These are phyloP conservation scores for Meta bourneti DNA, from an alignment of 2,888 invertebrate species.

Conservation along the genomic window DNA sequence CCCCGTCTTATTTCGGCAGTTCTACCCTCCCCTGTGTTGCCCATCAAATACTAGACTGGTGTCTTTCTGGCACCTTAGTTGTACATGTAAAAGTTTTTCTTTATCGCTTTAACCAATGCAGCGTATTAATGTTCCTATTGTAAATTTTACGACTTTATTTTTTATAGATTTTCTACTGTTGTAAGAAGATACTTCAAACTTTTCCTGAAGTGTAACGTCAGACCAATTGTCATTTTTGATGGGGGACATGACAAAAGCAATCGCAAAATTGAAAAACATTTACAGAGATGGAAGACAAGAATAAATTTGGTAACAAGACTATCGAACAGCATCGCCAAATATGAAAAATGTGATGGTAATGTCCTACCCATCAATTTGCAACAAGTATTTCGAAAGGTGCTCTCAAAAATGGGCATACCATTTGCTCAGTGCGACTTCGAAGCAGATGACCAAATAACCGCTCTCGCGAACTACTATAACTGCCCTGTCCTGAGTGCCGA, in stretches of 20 bases:
- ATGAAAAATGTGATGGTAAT: slow-evolving; percentile 77
- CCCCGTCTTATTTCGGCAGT: no score
- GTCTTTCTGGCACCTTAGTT: no score
- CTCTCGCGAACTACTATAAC: slow-evolving; percentile 87
- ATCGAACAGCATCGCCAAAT: slow-evolving; percentile 80
- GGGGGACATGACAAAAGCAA: slow-evolving; percentile 84
- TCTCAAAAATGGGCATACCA: slow-evolving; percentile 84
- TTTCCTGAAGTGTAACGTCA: slow-evolving; percentile 82
- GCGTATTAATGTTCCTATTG: not conserved
- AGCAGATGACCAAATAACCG: no score
- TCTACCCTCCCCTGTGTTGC: no score
- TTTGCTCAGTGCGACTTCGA: slow-evolving; percentile 89
- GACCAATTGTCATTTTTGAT: slow-evolving; percentile 89
- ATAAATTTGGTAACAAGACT: no score
- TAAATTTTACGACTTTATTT: not conserved
- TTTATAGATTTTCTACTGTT: slow-evolving; percentile 57
- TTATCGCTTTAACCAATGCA: no score
- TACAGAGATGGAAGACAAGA: slow-evolving; percentile 77
- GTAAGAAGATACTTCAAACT: slow-evolving; percentile 66
- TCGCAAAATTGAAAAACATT: slow-evolving; percentile 86
- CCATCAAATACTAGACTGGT: no score
- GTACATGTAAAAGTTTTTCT: no score
- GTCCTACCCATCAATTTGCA: slow-evolving; percentile 89
- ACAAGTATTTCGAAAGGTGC: slow-evolving; percentile 87
- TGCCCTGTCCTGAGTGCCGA: slow-evolving; percentile 95